A percentile compares a stretch with the other conserved stretches of the same genome.
Conservation (phyloP, 2,797 vertebrate species). For the Crypturellus tataupa region DNA sequence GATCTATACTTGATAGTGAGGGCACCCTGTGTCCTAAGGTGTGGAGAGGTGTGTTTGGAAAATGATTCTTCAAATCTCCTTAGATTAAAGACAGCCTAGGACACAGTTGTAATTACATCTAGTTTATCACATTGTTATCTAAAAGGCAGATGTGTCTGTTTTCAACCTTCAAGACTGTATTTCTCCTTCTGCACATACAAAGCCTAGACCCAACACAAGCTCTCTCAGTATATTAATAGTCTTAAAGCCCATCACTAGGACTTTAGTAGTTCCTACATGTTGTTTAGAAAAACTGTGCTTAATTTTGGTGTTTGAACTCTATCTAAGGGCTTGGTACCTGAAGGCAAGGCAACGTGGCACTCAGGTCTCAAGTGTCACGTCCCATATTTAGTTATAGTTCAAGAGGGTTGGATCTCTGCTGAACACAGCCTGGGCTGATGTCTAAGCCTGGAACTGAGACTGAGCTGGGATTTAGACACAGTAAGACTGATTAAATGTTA, state of each 20-base stretch:
- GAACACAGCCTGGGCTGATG: not conserved
- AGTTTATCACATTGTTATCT: not conserved
- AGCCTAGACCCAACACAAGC: not conserved
- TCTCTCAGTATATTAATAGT: not conserved
- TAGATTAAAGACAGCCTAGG: not conserved
- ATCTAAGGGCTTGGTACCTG: not conserved
- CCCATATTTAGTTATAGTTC: not conserved
- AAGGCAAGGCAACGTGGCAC: not conserved
- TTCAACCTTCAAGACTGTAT: not conserved
- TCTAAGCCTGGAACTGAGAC: not conserved
- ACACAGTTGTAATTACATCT: not conserved
- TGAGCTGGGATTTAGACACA: not conserved
- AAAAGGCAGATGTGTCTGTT: fast-evolving
- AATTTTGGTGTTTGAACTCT: not conserved
- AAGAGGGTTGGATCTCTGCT: not conserved
- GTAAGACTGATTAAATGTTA: not conserved
- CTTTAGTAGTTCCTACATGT: not conserved
- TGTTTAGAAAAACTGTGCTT: not conserved
- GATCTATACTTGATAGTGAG: not conserved
- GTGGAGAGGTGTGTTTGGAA: not conserved
- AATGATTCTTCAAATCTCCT: not conserved
- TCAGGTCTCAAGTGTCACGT: not conserved
- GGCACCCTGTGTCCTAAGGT: not conserved
- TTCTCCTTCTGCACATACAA: not conserved
- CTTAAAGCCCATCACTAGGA: not conserved